phyloP scores from a whole-genome alignment of 2,888 invertebrate genomes.

The Himalopsyche tibetana region DNA sequence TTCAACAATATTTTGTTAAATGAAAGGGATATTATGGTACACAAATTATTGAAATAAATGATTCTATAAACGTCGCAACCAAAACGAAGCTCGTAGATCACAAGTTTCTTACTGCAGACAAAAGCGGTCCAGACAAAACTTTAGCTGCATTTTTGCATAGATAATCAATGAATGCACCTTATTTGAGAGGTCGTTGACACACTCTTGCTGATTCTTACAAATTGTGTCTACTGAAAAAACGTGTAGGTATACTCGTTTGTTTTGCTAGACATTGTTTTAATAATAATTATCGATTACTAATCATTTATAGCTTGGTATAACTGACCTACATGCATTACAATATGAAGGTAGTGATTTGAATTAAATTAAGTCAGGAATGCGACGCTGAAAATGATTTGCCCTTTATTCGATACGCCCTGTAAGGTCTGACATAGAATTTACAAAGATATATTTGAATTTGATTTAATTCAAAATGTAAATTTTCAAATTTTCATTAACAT shows the following conservation, averaged over 20 bases:
- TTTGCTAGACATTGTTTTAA: not conserved
- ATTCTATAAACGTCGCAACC: not conserved
- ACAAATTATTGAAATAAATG: no score
- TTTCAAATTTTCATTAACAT: no score
- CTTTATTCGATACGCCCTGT: no score
- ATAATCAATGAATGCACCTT: constrained; percentile 10
- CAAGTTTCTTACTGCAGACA: not conserved
- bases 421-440: no score
- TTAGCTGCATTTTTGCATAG: constrained; percentile 21
- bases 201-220: not conserved
- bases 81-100: not conserved
- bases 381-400: no score
- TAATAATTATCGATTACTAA: constrained; percentile 11
- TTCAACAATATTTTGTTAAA: no score
- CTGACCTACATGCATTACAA: not conserved
- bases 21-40: no score
- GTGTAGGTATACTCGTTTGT: not conserved
- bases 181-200: constrained; percentile 4
- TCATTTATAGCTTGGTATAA: not conserved
- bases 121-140: constrained; percentile 25
- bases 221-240: not conserved
- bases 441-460: no score
- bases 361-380: no score
- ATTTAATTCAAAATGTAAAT: no score
- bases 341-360: no score